Evolutionary conservation across 1,140 invertebrate species (phyloP).

Genomic region (Macrocentrus cingulum): DNA sequence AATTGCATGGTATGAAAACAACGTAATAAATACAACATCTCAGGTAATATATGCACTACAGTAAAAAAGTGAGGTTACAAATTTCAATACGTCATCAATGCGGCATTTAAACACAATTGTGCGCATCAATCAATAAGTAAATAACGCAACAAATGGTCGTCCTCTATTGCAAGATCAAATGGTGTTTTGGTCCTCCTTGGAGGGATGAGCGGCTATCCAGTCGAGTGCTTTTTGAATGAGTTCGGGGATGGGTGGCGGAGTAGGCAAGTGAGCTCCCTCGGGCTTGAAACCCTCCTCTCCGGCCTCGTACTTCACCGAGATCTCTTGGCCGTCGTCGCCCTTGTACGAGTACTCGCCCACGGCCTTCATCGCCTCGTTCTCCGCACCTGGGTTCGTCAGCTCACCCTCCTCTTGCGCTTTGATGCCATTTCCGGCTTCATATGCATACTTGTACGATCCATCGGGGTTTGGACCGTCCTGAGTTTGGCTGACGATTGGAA

Average conservation of each 20-base stretch:
- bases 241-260: constrained; percentile 47
- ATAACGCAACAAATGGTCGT: no score
- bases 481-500: constrained; percentile 58
- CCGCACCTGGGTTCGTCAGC: constrained; percentile 62
- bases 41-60: constrained; percentile 13
- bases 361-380: constrained; percentile 62
- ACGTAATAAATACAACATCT: constrained; percentile 28
- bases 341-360: constrained; percentile 69
- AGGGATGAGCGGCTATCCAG: constrained; percentile 43
- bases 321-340: constrained; percentile 65
- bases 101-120: no score
- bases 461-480: constrained; percentile 59
- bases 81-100: no score
- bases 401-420: constrained; percentile 64
- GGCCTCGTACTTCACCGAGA: constrained; percentile 67
- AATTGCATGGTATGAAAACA: constrained; percentile 22
- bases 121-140: no score
- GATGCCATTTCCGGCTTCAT: constrained; percentile 71
- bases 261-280: constrained; percentile 63
- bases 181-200: constrained; percentile 32
- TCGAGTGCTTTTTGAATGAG: constrained; percentile 49
- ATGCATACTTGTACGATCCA: constrained; percentile 63
- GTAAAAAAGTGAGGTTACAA: constrained; percentile 18
- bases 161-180: background rate
- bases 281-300: constrained; percentile 78